phyloP scores from a whole-genome alignment of 2,888 invertebrate species.

The Ophion slaviceki region DNA sequence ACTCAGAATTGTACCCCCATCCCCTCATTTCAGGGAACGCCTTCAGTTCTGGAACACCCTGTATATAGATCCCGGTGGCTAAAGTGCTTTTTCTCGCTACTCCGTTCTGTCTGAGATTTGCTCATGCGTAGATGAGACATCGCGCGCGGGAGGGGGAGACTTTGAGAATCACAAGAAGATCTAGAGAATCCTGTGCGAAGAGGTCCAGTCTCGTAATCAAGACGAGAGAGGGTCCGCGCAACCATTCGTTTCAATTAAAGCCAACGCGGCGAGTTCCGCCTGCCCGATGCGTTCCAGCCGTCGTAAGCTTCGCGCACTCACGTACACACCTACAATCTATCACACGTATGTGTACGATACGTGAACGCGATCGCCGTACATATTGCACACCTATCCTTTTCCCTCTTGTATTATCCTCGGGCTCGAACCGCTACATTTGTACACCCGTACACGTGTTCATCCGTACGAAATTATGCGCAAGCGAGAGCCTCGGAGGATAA shows the following conservation, averaged over 20 bases:
- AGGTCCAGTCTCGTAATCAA: conserved; percentile 60
- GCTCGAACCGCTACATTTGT: too few species aligned
- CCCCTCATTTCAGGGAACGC: too few species aligned
- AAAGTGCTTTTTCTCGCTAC: neutral
- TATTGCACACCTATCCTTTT: conserved; percentile 1
- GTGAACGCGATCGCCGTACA: conserved; percentile 47
- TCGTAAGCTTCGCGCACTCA: conserved; percentile 19
- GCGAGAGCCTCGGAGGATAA: neutral
- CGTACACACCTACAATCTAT: conserved; percentile 20
- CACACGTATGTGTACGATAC: conserved; percentile 50
- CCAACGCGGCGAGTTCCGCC: conserved; percentile 50
- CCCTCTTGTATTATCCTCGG: neutral
- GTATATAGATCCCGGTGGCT: neutral
- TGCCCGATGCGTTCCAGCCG: conserved; percentile 47
- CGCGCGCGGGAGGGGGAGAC: neutral
- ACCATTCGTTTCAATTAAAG: conserved; percentile 68
- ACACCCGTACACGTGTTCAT: neutral
- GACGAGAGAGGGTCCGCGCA: conserved; percentile 62
- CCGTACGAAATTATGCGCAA: neutral
- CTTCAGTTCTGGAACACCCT: too few species aligned
- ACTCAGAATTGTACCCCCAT: too few species aligned
- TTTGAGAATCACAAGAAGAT: conserved; percentile 1
- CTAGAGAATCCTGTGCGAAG: conserved; percentile 8
- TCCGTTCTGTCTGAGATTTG: neutral
- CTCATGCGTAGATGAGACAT: conserved; percentile 1